Percentiles rank a stretch among this genome's conserved stretches.
Evolutionary conservation across 2,113 vertebrate genomes (phyloP).

Genomic region (Rhinolophus sinicus): DNA sequence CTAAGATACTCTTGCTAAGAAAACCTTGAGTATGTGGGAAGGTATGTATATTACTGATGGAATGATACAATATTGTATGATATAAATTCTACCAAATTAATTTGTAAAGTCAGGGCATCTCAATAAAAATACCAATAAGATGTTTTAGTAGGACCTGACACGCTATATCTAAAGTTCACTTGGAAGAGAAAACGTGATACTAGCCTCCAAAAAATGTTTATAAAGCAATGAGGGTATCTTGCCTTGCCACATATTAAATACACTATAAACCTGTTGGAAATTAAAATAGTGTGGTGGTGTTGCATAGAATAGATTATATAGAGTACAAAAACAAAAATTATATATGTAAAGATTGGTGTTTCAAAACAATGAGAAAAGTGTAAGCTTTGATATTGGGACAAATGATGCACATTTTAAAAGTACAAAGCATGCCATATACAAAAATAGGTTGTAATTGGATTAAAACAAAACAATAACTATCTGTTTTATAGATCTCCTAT

Average conservation of each 20-base stretch:
- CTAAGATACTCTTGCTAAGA: constrained; percentile 8
- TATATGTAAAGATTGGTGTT: background rate
- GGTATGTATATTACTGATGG: background rate
- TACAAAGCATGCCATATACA: background rate
- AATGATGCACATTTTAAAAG: background rate
- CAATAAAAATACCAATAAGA: constrained; percentile 31
- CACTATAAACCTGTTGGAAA: constrained; percentile 20
- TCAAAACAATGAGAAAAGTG: background rate
- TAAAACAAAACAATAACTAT: background rate
- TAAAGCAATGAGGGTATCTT: background rate
- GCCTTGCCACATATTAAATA: background rate
- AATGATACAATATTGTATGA: background rate
- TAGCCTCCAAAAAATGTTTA: background rate
- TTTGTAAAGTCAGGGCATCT: background rate
- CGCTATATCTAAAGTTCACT: constrained; percentile 36
- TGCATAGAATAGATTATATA: background rate
- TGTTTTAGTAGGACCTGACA: background rate
- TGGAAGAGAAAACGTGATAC: background rate
- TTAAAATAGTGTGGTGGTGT: background rate
- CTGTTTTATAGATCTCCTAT: background rate
- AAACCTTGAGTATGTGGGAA: constrained; percentile 10
- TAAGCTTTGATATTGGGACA: background rate
- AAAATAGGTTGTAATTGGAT: constrained; percentile 39
- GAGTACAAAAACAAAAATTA: background rate
- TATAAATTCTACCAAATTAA: constrained; percentile 8